These are phyloP conservation scores for Micrastur ruficollis DNA, from an alignment of 2,797 vertebrate genomes.

Conservation along the genomic window DNA sequence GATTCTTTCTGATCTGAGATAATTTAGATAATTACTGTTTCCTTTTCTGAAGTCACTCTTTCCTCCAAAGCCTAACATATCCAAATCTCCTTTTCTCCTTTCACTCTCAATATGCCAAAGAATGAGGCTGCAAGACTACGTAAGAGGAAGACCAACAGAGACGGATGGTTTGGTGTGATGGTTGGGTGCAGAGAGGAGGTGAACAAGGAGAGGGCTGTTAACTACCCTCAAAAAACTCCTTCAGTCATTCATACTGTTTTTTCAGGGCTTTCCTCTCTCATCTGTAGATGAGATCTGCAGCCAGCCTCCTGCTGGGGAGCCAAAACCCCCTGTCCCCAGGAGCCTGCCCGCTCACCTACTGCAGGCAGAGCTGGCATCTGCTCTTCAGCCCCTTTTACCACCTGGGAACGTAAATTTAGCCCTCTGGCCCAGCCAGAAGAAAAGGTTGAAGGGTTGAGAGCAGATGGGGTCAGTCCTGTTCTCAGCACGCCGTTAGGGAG, in stretches of 20 bases:
- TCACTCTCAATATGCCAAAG: not conserved
- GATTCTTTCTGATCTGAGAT: not conserved
- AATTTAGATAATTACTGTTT: not conserved
- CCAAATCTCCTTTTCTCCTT: not conserved
- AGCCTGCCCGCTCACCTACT: rapidly evolving
- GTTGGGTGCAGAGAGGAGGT: not conserved
- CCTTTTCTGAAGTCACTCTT: not conserved
- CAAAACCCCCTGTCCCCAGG: not conserved
- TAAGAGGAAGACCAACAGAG: not conserved
- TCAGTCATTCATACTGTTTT: not conserved
- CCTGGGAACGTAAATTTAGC: not conserved
- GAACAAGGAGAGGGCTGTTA: not conserved
- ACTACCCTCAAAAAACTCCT: not conserved
- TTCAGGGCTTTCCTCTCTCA: not conserved
- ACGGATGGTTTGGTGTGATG: not conserved
- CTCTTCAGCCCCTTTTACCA: not conserved
- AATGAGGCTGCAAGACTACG: not conserved
- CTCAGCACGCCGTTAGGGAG: rapidly evolving
- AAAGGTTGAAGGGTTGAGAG: not conserved
- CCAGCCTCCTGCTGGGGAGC: not conserved
- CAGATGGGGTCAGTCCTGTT: not conserved
- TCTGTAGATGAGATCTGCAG: not conserved
- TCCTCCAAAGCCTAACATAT: not conserved
- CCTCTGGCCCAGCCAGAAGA: not conserved
- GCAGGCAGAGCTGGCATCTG: not conserved